Base-by-base conservation (phyloP, 1,140 invertebrate genomes). In the Eumaeus atala region DNA sequence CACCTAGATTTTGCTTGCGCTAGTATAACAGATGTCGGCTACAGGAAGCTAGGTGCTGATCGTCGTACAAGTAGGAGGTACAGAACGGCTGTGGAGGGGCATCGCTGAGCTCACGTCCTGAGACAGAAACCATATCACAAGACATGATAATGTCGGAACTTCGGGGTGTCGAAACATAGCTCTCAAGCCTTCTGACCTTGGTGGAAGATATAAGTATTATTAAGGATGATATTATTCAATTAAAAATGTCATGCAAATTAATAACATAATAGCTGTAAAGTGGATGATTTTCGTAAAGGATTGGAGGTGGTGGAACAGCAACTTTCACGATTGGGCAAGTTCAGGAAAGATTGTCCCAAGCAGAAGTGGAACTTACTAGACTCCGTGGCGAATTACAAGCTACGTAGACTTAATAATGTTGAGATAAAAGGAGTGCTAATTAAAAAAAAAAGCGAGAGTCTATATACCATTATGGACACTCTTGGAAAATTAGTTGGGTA, bases 1-100 rank as follows among this genome's bases (percentile, higher is more conserved):
- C 10, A 58, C 12, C 21, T 61, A 10, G 56, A 67, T 21, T 67
- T 58, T 36, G 47, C 34, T 21, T 62, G 58, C 52, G 60, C 64
- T 21, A 36, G 48, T 34, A 60, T 62, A 10, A 37, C 56, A 8
- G 59, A 66, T 11, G 21, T 48, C 12, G 55, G 49, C 0, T 66
- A 48, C 42, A 56, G 54, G 28, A 62, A 58, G 11, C 33, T 66
- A 14, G 59, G 59, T 7, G 9, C 51, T 16, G 57, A 62, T 8
- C 14, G 63, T 16, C 48, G 58, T 33, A 28, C 52, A 14, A n/a
- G 18, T 7, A 62, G 58, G 64, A 62, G 59, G 53, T 66, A 61
- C 50, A 9, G 48, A 6, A 14, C 35, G n/a, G n/a, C 7, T 61
- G 63, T 33, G 48, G 37, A 17, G 5, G 18, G 1, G 36, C 48